Evolutionary conservation across 2,113 vertebrate species (phyloP).

Genomic region (Hystrix brachyura): DNA sequence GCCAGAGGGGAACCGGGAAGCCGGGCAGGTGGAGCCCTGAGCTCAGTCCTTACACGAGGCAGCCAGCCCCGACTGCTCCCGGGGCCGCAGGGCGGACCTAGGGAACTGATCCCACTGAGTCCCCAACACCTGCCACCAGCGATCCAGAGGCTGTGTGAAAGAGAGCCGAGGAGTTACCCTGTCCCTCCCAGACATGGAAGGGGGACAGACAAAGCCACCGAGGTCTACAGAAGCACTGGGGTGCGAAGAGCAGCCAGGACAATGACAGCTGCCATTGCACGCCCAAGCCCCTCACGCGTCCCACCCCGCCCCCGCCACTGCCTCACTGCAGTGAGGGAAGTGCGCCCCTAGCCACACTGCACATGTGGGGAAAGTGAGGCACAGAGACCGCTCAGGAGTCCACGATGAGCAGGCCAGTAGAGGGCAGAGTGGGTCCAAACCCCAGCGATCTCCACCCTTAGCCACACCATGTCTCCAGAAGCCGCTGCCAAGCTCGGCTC

Average conservation of each 20-base stretch:
- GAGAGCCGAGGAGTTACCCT: rapidly evolving
- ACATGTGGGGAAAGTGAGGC: not conserved
- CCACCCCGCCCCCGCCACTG: not conserved
- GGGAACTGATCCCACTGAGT: no score
- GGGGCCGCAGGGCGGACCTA: not conserved
- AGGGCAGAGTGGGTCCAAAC: not conserved
- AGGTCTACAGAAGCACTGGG: not conserved
- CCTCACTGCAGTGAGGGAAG: not conserved
- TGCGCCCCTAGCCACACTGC: rapidly evolving
- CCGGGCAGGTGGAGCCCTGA: not conserved
- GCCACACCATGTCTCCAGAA: not conserved
- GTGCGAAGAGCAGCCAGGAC: rapidly evolving
- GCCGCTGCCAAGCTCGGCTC: rapidly evolving
- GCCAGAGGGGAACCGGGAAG: not conserved
- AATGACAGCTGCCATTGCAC: rapidly evolving
- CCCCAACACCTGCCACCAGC: not conserved
- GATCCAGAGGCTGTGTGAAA: not conserved
- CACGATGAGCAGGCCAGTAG: rapidly evolving
- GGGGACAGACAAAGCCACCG: not conserved
- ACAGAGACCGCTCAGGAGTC: not conserved
- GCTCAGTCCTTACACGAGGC: not conserved
- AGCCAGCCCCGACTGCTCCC: not conserved
- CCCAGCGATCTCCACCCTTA: not conserved
- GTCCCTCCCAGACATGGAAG: rapidly evolving
- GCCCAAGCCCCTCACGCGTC: rapidly evolving